These are phyloP conservation scores for Neuroterus valhalla DNA, from an alignment of 1,140 invertebrate species.

Conservation along the genomic window DNA sequence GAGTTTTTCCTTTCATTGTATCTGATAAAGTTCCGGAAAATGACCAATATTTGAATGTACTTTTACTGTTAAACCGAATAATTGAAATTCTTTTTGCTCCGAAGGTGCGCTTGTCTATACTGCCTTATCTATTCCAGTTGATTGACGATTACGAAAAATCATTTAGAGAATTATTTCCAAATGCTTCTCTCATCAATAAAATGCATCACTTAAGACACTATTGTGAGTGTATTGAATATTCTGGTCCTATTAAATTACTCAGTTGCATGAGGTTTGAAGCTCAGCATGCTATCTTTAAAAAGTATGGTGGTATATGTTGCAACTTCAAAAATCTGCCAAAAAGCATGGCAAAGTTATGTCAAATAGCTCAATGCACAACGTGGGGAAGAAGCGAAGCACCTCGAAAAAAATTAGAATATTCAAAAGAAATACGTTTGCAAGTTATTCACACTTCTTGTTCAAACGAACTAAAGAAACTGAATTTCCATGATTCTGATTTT, in stretches of 20 bases:
- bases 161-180: conserved; percentile 38
- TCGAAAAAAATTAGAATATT: background rate
- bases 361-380: background rate
- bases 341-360: background rate
- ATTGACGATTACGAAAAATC: conserved; percentile 37
- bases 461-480: background rate
- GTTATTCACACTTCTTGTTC: background rate
- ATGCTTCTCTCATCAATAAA: conserved; percentile 34
- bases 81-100: conserved; percentile 60
- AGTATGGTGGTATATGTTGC: background rate
- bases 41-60: conserved; percentile 47
- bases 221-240: background rate
- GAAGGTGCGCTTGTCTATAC: conserved; percentile 36
- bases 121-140: conserved; percentile 37
- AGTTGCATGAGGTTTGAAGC: conserved; percentile 16
- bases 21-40: conserved; percentile 37
- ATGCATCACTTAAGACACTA: conserved; percentile 24
- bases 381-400: background rate
- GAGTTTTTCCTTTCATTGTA: conserved; percentile 52
- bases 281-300: background rate
- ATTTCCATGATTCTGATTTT: background rate
- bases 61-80: conserved; percentile 49
- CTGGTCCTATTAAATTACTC: background rate
- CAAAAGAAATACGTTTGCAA: background rate
- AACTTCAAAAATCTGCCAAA: conserved; percentile 32